A percentile compares a stretch with the other conserved stretches of the same genome.
Evolutionary conservation across 2,113 vertebrate genomes (phyloP).

Genomic region (Cynoglossus semilaevis): DNA sequence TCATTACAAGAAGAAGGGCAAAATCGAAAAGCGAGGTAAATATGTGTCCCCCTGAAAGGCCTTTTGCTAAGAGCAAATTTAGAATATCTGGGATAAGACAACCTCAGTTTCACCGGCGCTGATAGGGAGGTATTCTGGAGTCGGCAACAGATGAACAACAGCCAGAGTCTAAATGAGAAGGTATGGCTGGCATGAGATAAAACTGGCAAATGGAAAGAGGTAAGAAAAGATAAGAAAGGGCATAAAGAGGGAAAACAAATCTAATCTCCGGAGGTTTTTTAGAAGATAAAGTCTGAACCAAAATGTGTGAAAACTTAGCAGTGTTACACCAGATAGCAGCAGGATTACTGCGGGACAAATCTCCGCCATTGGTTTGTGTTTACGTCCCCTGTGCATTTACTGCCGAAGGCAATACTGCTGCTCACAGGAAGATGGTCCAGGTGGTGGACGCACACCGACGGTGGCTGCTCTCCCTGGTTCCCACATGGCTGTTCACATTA

Average conservation of each 20-base stretch:
- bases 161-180: conserved; percentile 24
- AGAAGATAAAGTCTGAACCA: conserved; percentile 33
- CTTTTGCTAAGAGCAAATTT: conserved; percentile 56
- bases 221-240: conserved; percentile 41
- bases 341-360: conserved; percentile 21
- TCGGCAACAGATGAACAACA: conserved; percentile 52
- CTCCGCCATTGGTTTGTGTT: conserved; percentile 20
- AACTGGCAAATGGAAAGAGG: conserved; percentile 36
- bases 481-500: conserved; percentile 36
- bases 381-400: conserved; percentile 27
- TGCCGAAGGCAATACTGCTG: conserved; percentile 47
- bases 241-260: conserved; percentile 28
- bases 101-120: conserved; percentile 52
- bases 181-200: conserved; percentile 38
- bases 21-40: conserved; percentile 53
- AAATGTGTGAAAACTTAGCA: conserved; percentile 30
- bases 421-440: conserved; percentile 35
- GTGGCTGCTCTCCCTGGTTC: conserved; percentile 25
- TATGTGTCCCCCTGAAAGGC: background rate
- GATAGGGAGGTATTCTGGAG: conserved; percentile 43
- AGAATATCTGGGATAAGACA: conserved; percentile 54
- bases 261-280: conserved; percentile 43
- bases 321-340: conserved; percentile 39
- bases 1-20: conserved; percentile 42
- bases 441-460: conserved; percentile 36